phyloP scores from a whole-genome alignment of 2,113 vertebrate species.

The Trachemys scripta region DNA sequence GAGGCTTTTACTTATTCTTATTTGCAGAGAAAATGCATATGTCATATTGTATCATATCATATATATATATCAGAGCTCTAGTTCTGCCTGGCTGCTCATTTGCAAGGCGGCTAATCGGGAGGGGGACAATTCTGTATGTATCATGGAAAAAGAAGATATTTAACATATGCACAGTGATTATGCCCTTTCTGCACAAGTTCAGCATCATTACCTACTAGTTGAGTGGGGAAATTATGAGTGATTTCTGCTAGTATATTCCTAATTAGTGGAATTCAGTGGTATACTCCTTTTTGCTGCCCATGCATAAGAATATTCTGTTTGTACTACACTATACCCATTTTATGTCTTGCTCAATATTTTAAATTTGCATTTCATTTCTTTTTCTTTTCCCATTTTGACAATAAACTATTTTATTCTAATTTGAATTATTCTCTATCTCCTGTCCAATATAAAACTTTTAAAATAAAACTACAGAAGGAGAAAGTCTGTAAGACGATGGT shows the following conservation, averaged over 20 bases:
- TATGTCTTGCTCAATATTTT: not conserved
- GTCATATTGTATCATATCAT: not conserved
- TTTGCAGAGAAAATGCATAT: not conserved
- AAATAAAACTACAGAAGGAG: not conserved
- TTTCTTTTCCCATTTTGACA: not conserved
- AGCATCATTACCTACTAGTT: fast-evolving
- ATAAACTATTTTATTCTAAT: not conserved
- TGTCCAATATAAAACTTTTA: not conserved
- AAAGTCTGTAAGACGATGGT: not conserved
- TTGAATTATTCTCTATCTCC: not conserved
- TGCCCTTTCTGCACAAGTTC: not conserved
- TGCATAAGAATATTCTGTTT: not conserved
- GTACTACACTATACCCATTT: not conserved
- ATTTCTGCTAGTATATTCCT: not conserved
- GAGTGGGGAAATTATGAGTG: not conserved
- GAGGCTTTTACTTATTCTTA: not conserved
- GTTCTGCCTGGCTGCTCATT: not conserved
- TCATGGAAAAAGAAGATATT: not conserved
- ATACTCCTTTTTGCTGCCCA: not conserved
- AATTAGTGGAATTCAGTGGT: not conserved
- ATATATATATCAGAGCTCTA: not conserved
- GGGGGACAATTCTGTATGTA: not conserved
- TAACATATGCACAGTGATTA: not conserved
- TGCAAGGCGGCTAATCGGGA: not conserved
- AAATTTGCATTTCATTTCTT: not conserved